These are phyloP conservation scores for Eupithecia exiguata DNA, from an alignment of 2,888 invertebrate genomes.

Conservation along the genomic window DNA sequence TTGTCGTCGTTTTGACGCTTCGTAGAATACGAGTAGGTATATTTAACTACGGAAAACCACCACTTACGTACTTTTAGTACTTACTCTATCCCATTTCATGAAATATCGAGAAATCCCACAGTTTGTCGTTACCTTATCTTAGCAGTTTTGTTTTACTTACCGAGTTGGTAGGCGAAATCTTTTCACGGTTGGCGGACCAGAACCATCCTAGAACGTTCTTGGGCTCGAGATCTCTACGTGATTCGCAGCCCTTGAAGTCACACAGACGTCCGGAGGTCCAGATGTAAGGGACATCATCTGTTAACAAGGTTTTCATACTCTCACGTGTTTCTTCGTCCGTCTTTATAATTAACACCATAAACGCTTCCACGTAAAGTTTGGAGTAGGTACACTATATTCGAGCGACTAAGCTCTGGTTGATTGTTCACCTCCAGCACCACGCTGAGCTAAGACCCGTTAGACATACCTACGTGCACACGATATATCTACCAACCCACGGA, in stretches of 20 bases:
- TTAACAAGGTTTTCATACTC: conserved; percentile 43
- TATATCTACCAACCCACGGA: too few relatives aligned
- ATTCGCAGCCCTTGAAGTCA: conserved; percentile 96
- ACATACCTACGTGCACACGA: too few relatives aligned
- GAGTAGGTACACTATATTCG: background rate
- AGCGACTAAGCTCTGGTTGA: background rate
- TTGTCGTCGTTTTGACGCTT: conserved; percentile 37
- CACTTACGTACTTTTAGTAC: background rate
- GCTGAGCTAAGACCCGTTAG: too few relatives aligned
- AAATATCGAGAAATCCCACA: background rate
- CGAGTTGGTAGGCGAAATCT: conserved; percentile 92
- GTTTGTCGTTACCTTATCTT: background rate
- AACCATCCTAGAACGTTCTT: conserved; percentile 95
- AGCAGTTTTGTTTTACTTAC: conserved; percentile 50
- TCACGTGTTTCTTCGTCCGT: background rate
- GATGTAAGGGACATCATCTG: conserved; percentile 95
- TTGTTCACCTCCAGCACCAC: background rate
- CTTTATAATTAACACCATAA: background rate
- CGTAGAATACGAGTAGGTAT: too few relatives aligned
- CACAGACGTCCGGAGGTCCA: conserved; percentile 97
- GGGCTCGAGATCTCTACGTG: conserved; percentile 92
- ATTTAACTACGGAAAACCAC: conserved; percentile 9
- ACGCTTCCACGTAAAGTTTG: background rate
- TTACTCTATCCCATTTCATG: background rate
- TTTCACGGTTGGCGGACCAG: conserved; percentile 95